phyloP scores from a whole-genome alignment of 2,113 vertebrate species.

The Notarius lentiginosus region DNA sequence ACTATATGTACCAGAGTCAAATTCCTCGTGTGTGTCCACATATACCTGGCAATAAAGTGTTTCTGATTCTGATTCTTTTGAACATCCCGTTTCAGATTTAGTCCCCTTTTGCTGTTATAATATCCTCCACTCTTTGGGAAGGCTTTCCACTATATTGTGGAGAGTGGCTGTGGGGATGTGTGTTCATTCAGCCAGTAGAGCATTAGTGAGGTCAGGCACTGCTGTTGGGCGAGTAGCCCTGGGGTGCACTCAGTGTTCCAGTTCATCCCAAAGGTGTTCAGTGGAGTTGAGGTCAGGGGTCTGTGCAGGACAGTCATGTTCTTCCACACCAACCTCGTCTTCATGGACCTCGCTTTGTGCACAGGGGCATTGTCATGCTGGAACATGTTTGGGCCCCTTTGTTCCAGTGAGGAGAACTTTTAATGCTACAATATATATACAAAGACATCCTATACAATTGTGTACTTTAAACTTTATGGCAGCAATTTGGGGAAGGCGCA shows the following conservation, averaged over 20 bases:
- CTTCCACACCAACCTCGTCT: background rate
- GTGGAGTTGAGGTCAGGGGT: background rate
- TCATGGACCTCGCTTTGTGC: background rate
- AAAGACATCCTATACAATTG: background rate
- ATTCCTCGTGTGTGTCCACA: too few species aligned
- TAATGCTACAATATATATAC: background rate
- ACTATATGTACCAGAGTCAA: too few species aligned
- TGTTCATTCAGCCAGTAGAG: background rate
- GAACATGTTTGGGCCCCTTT: background rate
- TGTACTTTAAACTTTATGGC: background rate
- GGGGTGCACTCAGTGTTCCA: background rate
- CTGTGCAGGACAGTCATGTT: background rate
- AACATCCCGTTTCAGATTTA: background rate
- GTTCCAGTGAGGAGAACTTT: background rate
- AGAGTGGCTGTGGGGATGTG: background rate
- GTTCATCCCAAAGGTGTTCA: background rate
- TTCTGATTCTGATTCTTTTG: background rate
- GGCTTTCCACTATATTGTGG: background rate
- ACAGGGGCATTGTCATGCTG: background rate
- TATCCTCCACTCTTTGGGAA: background rate
- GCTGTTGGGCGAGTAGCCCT: background rate
- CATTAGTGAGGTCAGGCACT: background rate
- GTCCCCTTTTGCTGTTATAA: background rate
- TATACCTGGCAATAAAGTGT: too few species aligned
- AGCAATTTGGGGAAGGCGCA: background rate